Percentiles rank a stretch among this genome's conserved stretches.
Conservation (phyloP, 2,113 vertebrate genomes). For the Mystacornis crossleyi region DNA sequence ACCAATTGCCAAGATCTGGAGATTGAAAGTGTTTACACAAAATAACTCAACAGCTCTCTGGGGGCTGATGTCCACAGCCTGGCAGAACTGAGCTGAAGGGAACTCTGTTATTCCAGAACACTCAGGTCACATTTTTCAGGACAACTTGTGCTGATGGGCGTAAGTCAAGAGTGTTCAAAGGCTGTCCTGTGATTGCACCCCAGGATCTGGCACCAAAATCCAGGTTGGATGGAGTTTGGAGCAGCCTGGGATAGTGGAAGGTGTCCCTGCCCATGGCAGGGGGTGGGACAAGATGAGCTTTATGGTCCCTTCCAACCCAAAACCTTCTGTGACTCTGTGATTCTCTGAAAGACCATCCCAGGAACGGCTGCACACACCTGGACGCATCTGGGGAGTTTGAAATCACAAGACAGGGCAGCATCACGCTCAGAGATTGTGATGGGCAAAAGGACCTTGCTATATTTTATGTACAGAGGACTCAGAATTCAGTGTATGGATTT, state of each 20-base stretch:
- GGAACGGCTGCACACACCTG: background rate
- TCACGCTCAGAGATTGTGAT: accelerated
- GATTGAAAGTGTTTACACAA: background rate
- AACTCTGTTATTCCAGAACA: background rate
- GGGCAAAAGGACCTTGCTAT: background rate
- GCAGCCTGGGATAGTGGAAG: background rate
- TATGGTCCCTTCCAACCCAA: background rate
- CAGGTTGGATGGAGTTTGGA: background rate
- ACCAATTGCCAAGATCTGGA: background rate
- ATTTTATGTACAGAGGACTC: accelerated
- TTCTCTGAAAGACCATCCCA: background rate
- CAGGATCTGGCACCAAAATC: background rate
- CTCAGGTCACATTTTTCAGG: background rate
- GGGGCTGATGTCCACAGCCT: background rate
- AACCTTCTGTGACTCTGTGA: background rate
- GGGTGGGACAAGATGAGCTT: accelerated
- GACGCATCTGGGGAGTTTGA: background rate
- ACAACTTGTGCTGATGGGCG: background rate
- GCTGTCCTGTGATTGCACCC: background rate
- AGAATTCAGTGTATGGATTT: background rate
- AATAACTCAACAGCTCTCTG: background rate
- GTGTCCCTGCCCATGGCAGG: background rate
- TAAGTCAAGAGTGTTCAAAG: background rate
- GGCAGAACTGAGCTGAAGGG: background rate
- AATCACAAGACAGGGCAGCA: background rate